These are phyloP conservation scores for Drosophila subpulchrella DNA, from an alignment of 1,140 invertebrate genomes.

Conservation along the genomic window DNA sequence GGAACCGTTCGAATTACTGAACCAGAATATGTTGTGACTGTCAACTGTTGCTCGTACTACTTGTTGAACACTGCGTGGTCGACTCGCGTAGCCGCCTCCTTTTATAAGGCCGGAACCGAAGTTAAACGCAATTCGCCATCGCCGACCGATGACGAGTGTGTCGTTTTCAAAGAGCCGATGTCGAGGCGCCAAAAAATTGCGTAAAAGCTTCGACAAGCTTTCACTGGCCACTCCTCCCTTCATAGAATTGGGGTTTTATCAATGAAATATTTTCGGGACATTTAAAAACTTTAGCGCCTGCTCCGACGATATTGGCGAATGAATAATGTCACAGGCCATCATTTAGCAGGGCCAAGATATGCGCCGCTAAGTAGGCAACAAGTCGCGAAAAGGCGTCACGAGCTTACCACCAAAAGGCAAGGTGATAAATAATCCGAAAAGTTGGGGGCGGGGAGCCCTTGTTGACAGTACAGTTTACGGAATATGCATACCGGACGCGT, in stretches of 20 bases:
- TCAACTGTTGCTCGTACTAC: conserved; percentile 79
- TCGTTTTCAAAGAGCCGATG: conserved; percentile 16
- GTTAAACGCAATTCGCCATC: conserved; percentile 11
- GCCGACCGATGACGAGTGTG: conserved; percentile 15
- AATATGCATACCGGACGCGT: conserved; percentile 32
- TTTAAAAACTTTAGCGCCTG: conserved; percentile 50
- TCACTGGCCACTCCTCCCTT: conserved; percentile 2
- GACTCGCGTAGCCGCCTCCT: conserved; percentile 65
- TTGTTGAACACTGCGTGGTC: conserved; percentile 79
- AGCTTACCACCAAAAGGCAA: conserved; percentile 2
- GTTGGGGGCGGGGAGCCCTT: conserved; percentile 20
- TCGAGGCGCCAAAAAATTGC: conserved; percentile 50
- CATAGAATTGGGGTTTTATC: conserved; percentile 46
- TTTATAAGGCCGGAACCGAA: conserved; percentile 61
- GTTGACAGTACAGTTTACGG: conserved; percentile 59
- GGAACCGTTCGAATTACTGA: conserved; percentile 13
- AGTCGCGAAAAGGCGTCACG: conserved; percentile 52
- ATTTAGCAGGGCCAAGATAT: conserved; percentile 61
- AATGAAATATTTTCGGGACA: conserved; percentile 73
- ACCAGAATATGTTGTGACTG: background rate
- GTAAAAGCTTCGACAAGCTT: conserved; percentile 75
- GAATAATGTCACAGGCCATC: conserved; percentile 64
- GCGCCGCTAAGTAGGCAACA: conserved; percentile 58
- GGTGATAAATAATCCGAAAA: conserved; percentile 5
- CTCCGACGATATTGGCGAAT: conserved; percentile 42